A percentile compares a stretch with the other conserved stretches of the same genome.
phyloP scores from a whole-genome alignment of 2,797 vertebrate genomes.

The Otolemur crassicaudatus region DNA sequence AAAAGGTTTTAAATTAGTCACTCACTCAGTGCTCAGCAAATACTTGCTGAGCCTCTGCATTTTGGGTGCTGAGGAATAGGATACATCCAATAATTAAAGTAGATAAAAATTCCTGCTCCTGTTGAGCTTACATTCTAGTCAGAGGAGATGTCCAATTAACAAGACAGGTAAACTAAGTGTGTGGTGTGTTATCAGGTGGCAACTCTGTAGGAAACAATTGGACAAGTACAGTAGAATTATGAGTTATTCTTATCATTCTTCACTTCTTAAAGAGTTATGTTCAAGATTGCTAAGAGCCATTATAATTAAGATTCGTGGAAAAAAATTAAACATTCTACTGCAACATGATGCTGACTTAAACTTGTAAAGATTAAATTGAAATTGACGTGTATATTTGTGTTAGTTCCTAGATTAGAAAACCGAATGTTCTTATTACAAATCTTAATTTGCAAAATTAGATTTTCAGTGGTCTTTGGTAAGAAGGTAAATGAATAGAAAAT shows the following conservation, averaged over 20 bases:
- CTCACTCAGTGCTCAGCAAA: background rate
- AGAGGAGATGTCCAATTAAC: background rate
- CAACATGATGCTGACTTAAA: conserved; percentile 8
- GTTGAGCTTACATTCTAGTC: background rate
- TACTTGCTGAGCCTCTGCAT: background rate
- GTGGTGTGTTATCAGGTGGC: background rate
- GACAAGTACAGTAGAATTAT: background rate
- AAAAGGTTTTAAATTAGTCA: conserved; percentile 13
- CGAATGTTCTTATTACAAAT: background rate
- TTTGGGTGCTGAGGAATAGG: background rate
- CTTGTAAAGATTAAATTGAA: conserved; percentile 42
- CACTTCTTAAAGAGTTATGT: background rate
- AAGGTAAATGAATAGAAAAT: conserved; percentile 41
- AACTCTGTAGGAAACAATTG: background rate
- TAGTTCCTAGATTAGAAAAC: conserved; percentile 50
- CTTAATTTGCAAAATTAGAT: too few relatives aligned
- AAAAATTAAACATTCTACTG: conserved; percentile 35
- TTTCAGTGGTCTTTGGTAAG: background rate
- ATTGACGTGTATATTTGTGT: conserved; percentile 27
- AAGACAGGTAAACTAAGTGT: background rate
- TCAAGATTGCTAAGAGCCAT: background rate
- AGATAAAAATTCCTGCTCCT: background rate
- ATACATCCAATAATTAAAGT: background rate
- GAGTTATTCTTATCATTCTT: background rate
- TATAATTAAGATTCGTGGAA: background rate